Conservation (phyloP, 35 echinoderm and acorn worm genomes). For the Acanthaster planci region DNA sequence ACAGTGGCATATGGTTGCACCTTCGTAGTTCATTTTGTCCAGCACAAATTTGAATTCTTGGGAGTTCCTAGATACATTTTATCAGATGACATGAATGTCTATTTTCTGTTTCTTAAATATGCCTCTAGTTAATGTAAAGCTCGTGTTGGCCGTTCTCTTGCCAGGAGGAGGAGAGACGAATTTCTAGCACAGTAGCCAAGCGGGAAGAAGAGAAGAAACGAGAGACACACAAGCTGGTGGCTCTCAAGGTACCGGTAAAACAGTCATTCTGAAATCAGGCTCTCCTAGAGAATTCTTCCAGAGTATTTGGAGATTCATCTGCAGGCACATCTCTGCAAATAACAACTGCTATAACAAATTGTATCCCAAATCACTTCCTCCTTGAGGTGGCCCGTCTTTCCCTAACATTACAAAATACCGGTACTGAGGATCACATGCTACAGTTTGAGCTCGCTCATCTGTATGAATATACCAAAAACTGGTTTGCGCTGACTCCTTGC, state of each 20-base stretch:
- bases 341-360: too few relatives aligned
- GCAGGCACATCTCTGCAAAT: not conserved
- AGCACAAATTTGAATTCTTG: not conserved
- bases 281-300: too few relatives aligned
- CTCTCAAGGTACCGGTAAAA: constrained; percentile 54
- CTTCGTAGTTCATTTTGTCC: not conserved
- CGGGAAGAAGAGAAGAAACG: constrained; percentile 92
- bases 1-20: not conserved
- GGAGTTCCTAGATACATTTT: too few relatives aligned
- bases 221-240: constrained; percentile 75
- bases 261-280: not conserved
- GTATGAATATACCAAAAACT: too few relatives aligned
- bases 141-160: not conserved
- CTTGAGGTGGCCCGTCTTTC: too few relatives aligned
- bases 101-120: not conserved
- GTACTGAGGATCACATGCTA: too few relatives aligned
- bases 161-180: constrained; percentile 87
- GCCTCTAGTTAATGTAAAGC: too few relatives aligned
- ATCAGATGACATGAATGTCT: not conserved
- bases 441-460: too few relatives aligned
- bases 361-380: too few relatives aligned
- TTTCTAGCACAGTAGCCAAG: constrained; percentile 54
- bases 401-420: too few relatives aligned
- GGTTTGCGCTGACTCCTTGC: too few relatives aligned
- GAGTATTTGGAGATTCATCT: too few relatives aligned